Base-by-base conservation (phyloP, 2,113 vertebrate genomes). In the Gymnorhina tibicen region DNA sequence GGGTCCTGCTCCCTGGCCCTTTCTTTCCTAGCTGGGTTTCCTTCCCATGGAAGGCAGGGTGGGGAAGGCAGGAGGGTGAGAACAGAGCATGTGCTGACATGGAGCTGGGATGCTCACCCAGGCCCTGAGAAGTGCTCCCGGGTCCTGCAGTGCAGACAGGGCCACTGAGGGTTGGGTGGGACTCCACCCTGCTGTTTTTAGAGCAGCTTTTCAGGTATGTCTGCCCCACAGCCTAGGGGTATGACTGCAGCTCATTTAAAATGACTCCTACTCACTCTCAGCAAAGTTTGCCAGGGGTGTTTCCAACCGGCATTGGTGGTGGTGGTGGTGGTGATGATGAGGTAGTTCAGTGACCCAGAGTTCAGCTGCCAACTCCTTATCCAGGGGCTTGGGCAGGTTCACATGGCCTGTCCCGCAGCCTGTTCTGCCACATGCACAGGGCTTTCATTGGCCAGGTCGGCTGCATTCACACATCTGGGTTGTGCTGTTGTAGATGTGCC, bases 141-240 rank as follows among this genome's bases (percentile, higher is more conserved):
- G 39, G n/a, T 88, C 46, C 91, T 2, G 20, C 50, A 18, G 78
- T 4, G 26, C 86, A 88, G 68, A 46, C 81, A 3, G 14, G 44
- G 78, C 92, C 28, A 26, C 6, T 8, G 62, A 76, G 82, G 70
- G 50, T 52, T 66, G 64, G 59, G 59, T 69, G 79, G 20, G 62
- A 23, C 72, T 91, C 77, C 82, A 79, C 72, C 83, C 42, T 22
- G 42, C 75, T 39, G 52, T 16, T 91, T 86, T 41, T 41, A 76
- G 87, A 56, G 89, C 4, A 1, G 82, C 75, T 97, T 93, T 92
- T 95, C 93, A 89, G 78, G 95, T 95, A 95, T 70, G 79, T 91
- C 91, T 97, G 91, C 94, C 82, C 78, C 60, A 69, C 87, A 91
- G 93, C 94, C 96, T 60, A 14, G 33, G 56, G 95, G 56, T 41